A percentile compares a stretch with the other conserved stretches of the same genome.
Evolutionary conservation across 1,140 invertebrate species (phyloP).

Genomic region (Pachypeltis micranthus): DNA sequence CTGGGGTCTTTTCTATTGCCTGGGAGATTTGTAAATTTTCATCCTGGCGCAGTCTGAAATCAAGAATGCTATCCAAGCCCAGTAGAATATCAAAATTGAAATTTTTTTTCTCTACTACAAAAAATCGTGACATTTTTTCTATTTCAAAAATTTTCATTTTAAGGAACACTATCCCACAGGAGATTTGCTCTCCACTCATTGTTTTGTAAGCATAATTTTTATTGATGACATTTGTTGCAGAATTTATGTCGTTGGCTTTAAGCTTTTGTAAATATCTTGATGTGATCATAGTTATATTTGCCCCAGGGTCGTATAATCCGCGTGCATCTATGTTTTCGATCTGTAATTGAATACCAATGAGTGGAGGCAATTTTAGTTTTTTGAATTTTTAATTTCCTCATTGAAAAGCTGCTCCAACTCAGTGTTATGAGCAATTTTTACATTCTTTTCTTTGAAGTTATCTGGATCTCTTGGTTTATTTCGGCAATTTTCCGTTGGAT

Average conservation of each 20-base stretch:
- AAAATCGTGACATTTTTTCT: conserved; percentile 19
- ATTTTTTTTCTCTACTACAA: conserved; percentile 21
- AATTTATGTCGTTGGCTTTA: conserved; percentile 4
- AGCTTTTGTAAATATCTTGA: conserved; percentile 2
- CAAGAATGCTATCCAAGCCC: conserved; percentile 20
- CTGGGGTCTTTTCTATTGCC: not conserved
- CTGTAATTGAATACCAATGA: too few relatives aligned
- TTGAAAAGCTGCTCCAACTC: too few relatives aligned
- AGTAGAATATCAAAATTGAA: conserved; percentile 23
- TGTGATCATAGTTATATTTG: too few relatives aligned
- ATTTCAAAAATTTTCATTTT: conserved; percentile 26
- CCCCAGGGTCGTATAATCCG: too few relatives aligned
- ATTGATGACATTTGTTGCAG: not conserved
- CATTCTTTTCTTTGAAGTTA: too few relatives aligned
- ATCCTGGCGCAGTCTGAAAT: conserved; percentile 22
- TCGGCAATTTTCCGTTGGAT: too few relatives aligned
- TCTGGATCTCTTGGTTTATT: too few relatives aligned
- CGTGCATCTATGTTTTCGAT: too few relatives aligned
- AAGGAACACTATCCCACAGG: conserved; percentile 7
- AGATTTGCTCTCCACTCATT: conserved; percentile 2
- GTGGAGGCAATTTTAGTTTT: too few relatives aligned
- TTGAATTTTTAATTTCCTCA: too few relatives aligned
- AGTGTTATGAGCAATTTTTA: too few relatives aligned
- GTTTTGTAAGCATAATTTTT: not conserved
- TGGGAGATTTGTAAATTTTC: conserved; percentile 22